Evolutionary conservation across 1,140 invertebrate genomes (phyloP).

Genomic region (Calosoma granatense): DNA sequence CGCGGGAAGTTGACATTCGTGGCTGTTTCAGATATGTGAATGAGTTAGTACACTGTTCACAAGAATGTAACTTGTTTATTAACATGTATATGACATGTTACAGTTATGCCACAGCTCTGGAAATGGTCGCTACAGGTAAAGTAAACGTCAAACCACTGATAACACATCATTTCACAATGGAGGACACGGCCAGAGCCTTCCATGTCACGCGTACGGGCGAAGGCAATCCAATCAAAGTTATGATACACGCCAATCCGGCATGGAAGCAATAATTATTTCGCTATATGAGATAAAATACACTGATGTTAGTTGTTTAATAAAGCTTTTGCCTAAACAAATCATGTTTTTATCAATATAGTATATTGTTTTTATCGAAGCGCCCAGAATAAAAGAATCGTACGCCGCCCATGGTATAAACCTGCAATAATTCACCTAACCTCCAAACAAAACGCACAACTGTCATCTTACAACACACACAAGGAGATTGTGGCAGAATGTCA

Average conservation of each 20-base stretch:
- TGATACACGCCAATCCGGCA: conserved; percentile 69
- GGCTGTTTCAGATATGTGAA: conserved; percentile 89
- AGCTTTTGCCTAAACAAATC: too few relatives aligned
- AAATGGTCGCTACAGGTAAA: conserved; percentile 71
- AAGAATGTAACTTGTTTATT: too few relatives aligned
- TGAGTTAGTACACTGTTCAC: conserved; percentile 49
- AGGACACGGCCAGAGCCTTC: conserved; percentile 79
- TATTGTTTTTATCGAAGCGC: neutral
- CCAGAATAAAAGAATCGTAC: too few relatives aligned
- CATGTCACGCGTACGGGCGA: conserved; percentile 61
- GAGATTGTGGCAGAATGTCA: too few relatives aligned
- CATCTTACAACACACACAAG: too few relatives aligned
- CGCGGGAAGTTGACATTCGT: conserved; percentile 80
- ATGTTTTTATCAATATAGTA: neutral
- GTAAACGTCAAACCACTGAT: conserved; percentile 81
- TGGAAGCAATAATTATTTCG: conserved; percentile 20
- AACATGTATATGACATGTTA: too few relatives aligned
- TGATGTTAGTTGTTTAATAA: too few relatives aligned
- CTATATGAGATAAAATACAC: too few relatives aligned
- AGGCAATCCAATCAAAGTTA: conserved; percentile 78
- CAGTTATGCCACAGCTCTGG: conserved; percentile 77
- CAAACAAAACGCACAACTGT: too few relatives aligned
- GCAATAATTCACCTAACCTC: too few relatives aligned
- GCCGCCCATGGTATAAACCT: too few relatives aligned
- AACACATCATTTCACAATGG: conserved; percentile 81